Evolutionary conservation across 2,888 invertebrate genomes (phyloP).

Genomic region (Meloe dianella): DNA sequence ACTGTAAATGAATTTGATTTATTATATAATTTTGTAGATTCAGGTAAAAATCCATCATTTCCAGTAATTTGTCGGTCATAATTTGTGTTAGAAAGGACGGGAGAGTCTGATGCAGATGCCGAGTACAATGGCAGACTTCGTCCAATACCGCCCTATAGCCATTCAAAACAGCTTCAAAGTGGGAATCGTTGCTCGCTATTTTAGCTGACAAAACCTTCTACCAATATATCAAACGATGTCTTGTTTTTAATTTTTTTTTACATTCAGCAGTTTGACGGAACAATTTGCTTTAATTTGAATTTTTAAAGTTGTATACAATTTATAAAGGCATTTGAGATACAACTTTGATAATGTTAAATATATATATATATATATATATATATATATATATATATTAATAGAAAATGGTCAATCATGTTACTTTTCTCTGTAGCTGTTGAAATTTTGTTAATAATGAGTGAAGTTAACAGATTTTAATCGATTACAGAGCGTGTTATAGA

Average conservation of each 20-base stretch:
- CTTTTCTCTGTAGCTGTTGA: constrained; percentile 1
- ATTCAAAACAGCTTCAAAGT: constrained; percentile 57
- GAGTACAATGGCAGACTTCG: constrained; percentile 55
- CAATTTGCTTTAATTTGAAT: constrained; percentile 54
- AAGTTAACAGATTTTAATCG: constrained; percentile 28
- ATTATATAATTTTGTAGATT: background rate
- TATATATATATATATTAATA: background rate
- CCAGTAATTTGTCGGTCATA: constrained; percentile 38
- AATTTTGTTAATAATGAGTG: constrained; percentile 26
- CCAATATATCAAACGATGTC: constrained; percentile 57
- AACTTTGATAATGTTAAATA: background rate
- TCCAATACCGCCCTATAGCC: constrained; percentile 57
- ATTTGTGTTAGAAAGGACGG: constrained; percentile 40
- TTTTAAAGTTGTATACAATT: constrained; percentile 26
- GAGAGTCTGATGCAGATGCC: constrained; percentile 55
- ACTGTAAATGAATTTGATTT: background rate
- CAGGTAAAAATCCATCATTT: constrained; percentile 30
- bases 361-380: background rate
- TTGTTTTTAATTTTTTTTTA: constrained; percentile 56
- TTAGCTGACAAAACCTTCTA: constrained; percentile 58
- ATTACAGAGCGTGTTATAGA: constrained; percentile 19
- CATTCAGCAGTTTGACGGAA: constrained; percentile 45
- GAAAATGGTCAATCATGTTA: constrained; percentile 8
- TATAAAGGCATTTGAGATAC: background rate
- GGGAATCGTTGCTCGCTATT: constrained; percentile 55